Evolutionary conservation across 2,888 invertebrate genomes (phyloP), one percentile per base, ranked within the genome.

Genomic region (Macrophya alboannulata): DNA sequence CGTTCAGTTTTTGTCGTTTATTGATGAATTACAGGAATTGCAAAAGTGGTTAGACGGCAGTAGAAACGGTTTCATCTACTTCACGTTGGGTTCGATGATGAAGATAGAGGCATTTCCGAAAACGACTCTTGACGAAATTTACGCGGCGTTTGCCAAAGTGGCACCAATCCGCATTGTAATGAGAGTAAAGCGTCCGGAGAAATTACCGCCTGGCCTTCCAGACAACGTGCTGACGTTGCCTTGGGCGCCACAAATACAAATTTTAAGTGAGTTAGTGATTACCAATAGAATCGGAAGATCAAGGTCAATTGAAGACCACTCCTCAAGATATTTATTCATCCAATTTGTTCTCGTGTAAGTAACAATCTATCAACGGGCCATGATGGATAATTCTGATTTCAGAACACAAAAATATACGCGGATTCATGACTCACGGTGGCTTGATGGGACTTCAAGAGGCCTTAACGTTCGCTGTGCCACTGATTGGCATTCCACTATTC

Each of bases 81-180:
- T 94, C 31, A 88, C 91, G n/a, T 91, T 94, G 12, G 94, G 94
- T 0, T 92, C 93, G 0, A 90, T 93, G 89, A 82, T 93, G 0
- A 89, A 86, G 71, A 90, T 93, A 21, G 93, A 93, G 85, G 86
- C 89, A 0, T 90, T 92, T 84, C 91, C 92, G 0, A 31, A 48
- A 4, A 84, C 90, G 0, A 65, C 86, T 0, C 4, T 93, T 0
- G 82, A 87, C 0, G 86, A 89, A n/a, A 89, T 93, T 43, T 92
- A 91, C 82, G 86, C 88, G 25, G 89, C 91, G 0, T 82, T 93
- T n/a, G 87, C 79, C 62, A 91, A 91, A 86, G 87, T 93, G 48
- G 87, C 91, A 40, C 93, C 93, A 0, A 82, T 90, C 0, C 89
- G 90, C 0, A 90, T 93, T 8, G 81, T 93, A 72, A 90, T 93